These are phyloP conservation scores for Aeoliscus strigatus DNA, from an alignment of 2,797 vertebrate genomes.

Conservation along the genomic window DNA sequence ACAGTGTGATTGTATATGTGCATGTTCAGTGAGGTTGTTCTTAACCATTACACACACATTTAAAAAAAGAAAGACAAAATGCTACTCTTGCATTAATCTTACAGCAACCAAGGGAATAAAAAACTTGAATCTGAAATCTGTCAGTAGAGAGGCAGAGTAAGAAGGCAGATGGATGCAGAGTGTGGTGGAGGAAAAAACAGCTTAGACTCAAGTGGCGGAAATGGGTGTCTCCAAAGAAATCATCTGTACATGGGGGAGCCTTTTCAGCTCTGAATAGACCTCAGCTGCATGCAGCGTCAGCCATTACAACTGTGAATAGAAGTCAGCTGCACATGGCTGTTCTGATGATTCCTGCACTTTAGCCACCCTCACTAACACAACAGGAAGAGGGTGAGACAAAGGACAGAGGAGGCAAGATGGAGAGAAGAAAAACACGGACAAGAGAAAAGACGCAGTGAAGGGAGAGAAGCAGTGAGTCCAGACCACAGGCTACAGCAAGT, in stretches of 20 bases:
- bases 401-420: not conserved
- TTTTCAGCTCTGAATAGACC: slow-evolving; percentile 45
- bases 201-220: slow-evolving; percentile 49
- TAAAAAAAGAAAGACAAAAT: no score
- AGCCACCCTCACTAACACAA: slow-evolving; percentile 32
- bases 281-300: slow-evolving; percentile 55
- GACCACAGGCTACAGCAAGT: no score
- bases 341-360: slow-evolving; percentile 40
- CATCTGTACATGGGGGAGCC: slow-evolving; percentile 22
- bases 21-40: no score
- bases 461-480: not conserved
- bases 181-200: not conserved
- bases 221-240: slow-evolving; percentile 29
- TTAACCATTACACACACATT: no score
- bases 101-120: no score
- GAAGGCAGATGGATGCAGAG: slow-evolving; percentile 13
- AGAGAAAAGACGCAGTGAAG: slow-evolving; percentile 1
- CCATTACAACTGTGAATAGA: slow-evolving; percentile 49
- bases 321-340: slow-evolving; percentile 55
- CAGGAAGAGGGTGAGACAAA: slow-evolving; percentile 33
- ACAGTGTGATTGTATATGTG: no score
- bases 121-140: slow-evolving; percentile 29
- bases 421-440: slow-evolving; percentile 17
- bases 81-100: no score
- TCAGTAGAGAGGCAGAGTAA: slow-evolving; percentile 8